phyloP scores from a whole-genome alignment of 1,140 invertebrate species.

The Neuroterus valhalla region DNA sequence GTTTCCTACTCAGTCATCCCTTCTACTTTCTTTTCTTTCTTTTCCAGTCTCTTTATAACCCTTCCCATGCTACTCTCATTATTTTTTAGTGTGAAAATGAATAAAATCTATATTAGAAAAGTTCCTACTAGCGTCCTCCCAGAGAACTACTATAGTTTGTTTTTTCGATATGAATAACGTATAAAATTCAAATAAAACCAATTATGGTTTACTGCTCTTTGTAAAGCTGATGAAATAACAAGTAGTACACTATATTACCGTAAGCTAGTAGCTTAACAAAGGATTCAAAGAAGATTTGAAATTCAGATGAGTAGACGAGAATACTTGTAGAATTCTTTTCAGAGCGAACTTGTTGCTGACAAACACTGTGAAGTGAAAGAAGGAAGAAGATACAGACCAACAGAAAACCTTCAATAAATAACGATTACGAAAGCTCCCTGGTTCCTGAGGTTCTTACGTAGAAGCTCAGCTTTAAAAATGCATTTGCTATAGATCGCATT shows the following conservation, averaged over 20 bases:
- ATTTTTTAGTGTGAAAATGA: too few species aligned
- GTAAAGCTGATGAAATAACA: neutral
- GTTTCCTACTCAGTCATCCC: too few species aligned
- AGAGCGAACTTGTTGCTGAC: constrained; percentile 25
- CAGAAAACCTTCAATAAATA: constrained; percentile 22
- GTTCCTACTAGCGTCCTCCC: too few species aligned
- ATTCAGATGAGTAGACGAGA: constrained; percentile 20
- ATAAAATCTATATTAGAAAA: too few species aligned
- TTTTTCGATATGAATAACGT: too few species aligned
- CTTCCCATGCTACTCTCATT: too few species aligned
- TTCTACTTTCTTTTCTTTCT: too few species aligned
- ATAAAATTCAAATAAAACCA: too few species aligned
- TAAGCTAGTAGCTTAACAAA: neutral
- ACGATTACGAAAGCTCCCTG: constrained; percentile 20
- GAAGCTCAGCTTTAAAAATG: constrained; percentile 6
- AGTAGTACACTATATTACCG: constrained; percentile 5
- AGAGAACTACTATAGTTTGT: too few species aligned
- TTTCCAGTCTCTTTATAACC: too few species aligned
- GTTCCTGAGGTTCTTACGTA: neutral
- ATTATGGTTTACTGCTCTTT: too few species aligned
- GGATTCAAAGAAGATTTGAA: constrained; percentile 10
- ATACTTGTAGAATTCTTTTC: neutral
- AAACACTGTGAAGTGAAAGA: neutral
- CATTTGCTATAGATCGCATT: neutral
- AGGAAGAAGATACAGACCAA: constrained; percentile 13